Conservation (phyloP, 1,140 invertebrate genomes). For the Diorhabda carinulata region DNA sequence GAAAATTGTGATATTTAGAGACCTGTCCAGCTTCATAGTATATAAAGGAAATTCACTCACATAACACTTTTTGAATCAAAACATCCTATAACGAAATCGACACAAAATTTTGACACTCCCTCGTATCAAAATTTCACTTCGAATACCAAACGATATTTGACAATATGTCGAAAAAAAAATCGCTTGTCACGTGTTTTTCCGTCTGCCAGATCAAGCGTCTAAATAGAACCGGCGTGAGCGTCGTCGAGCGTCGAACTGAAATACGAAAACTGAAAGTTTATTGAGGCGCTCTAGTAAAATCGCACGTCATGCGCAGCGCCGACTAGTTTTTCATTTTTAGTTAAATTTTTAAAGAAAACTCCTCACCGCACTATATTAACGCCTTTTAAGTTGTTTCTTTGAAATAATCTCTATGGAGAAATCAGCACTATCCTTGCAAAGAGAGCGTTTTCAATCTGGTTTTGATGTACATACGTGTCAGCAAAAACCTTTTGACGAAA, state of each 20-base stretch:
- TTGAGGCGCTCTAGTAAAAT: slow-evolving; percentile 13
- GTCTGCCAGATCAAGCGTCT: neutral
- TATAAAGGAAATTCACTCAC: neutral
- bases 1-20: neutral
- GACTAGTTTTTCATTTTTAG: neutral
- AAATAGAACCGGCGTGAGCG: neutral
- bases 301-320: slow-evolving; percentile 6
- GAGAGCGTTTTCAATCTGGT: too few species aligned
- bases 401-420: too few species aligned
- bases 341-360: too few species aligned
- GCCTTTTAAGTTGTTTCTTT: too few species aligned
- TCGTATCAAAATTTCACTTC: neutral
- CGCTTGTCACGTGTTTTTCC: slow-evolving; percentile 1
- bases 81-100: neutral
- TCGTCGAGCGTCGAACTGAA: slow-evolving; percentile 6
- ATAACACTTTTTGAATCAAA: neutral
- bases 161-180: neutral
- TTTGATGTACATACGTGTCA: too few species aligned
- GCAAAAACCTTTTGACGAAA: too few species aligned
- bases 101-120: too few species aligned
- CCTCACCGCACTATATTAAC: too few species aligned
- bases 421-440: too few species aligned
- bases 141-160: too few species aligned
- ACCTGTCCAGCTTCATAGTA: neutral
- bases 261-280: slow-evolving; percentile 9